phyloP scores from a whole-genome alignment of 2,888 invertebrate genomes.

The Unio pictorum region DNA sequence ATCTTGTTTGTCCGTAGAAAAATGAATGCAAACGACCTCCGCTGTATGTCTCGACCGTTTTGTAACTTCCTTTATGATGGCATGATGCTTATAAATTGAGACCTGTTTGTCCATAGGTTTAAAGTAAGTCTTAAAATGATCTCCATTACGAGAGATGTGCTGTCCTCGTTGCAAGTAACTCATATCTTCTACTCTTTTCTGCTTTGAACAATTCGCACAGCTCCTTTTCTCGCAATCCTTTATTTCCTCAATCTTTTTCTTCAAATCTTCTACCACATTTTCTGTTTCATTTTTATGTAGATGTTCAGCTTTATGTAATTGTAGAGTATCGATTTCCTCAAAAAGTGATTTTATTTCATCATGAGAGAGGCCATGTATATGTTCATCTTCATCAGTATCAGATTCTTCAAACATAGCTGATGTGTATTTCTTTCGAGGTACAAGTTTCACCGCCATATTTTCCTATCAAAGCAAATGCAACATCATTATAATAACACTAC shows the following conservation, averaged over 20 bases:
- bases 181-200: slow-evolving; percentile 5
- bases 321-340: too few relatives aligned
- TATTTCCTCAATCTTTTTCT: neutral
- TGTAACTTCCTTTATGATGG: slow-evolving; percentile 12
- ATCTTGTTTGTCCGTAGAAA: neutral
- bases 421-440: too few relatives aligned
- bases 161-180: slow-evolving; percentile 6
- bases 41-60: slow-evolving; percentile 1
- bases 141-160: slow-evolving; percentile 9
- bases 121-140: slow-evolving; percentile 1
- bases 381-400: too few relatives aligned
- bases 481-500: too few relatives aligned
- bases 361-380: too few relatives aligned
- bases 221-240: neutral
- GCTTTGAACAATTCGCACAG: slow-evolving; percentile 11
- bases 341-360: too few relatives aligned
- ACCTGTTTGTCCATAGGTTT: neutral
- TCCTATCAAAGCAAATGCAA: too few relatives aligned
- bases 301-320: too few relatives aligned
- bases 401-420: too few relatives aligned
- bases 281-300: neutral
- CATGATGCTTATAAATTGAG: slow-evolving; percentile 11
- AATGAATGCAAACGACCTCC: slow-evolving; percentile 9
- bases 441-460: too few relatives aligned
- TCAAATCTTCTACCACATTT: neutral